Base-by-base conservation (phyloP, 2,113 vertebrate genomes). In the Lethenteron camtschaticum region DNA sequence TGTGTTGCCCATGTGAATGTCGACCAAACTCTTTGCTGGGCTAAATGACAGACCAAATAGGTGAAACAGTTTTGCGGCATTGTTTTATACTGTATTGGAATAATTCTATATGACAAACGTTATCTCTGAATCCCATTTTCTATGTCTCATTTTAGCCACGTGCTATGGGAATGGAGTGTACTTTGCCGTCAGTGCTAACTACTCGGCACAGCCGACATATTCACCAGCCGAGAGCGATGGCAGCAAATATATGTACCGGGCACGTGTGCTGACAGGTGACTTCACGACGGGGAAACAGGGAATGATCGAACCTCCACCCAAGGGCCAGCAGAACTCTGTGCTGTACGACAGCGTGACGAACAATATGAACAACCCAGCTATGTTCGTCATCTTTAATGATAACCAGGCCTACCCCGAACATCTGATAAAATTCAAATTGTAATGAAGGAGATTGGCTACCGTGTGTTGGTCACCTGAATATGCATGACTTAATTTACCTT, bases 341-440 rank as follows among this genome's bases (percentile, higher is more conserved):
- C 63, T 76, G 8, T 63, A 78, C 10, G 81, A 84, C 77, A 81
- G 82, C 7, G 68, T 79, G 69, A 80, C 82, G 58, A 69, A 84
- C 18, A 70, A 8, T 1, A 1, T 16, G 0, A 9, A 70, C 58
- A 70, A 74, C 3, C 83, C 83, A 41, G 58, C 1, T 55, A 81
- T 83, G 75, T 81, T 76, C 68, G 76, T 83, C 9, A 77, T 82
- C 68, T 84, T 84, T 12, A 79, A 83, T 1, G 81, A 84, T 69
- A 75, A 77, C 71, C 80, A 81, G 66, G 81, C 77, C 0, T 84
- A 80, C 70, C 81, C 81, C 3, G 79, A 80, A 18, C 81, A 83
- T 69, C 79, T 83, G 56, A 81, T 83, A 72, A 82, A 79, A 14
- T 83, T 84, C 41, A 68, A 55, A 41, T 41, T 41, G 41, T 41